phyloP scores from a whole-genome alignment of 2,797 vertebrate species.

The Oreochromis grahami region DNA sequence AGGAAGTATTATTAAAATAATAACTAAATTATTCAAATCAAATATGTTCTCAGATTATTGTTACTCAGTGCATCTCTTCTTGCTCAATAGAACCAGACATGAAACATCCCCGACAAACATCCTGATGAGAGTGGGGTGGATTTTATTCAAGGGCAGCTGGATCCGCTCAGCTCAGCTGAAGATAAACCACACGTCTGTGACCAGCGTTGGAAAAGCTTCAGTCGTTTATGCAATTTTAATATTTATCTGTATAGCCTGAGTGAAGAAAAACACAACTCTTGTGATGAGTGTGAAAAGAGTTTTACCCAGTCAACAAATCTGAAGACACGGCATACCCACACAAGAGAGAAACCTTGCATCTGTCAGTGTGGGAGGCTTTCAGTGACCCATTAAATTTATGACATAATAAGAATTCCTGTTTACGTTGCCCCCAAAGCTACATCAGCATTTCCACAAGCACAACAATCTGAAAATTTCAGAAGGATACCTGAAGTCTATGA shows the following conservation, averaged over 20 bases:
- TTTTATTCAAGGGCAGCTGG: background rate
- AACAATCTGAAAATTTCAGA: background rate
- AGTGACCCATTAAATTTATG: background rate
- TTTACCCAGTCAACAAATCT: background rate
- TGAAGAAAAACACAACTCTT: fast-evolving
- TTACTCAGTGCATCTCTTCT: background rate
- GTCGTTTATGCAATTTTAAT: background rate
- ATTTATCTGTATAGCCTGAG: fast-evolving
- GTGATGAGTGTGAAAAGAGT: background rate
- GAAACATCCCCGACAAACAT: background rate
- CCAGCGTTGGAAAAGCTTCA: fast-evolving
- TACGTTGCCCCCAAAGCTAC: background rate
- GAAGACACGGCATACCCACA: background rate
- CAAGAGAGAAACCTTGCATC: background rate
- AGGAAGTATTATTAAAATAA: background rate
- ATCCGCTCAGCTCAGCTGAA: background rate
- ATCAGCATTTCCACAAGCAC: background rate
- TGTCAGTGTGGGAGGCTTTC: background rate
- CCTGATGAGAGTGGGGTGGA: background rate
- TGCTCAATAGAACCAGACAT: background rate
- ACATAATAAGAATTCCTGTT: background rate
- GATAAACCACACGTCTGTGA: background rate
- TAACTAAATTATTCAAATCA: background rate
- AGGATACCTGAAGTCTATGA: background rate
- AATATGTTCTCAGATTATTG: background rate